Evolutionary conservation across 2,888 invertebrate species (phyloP).

Genomic region (Trachelus iudaicus): DNA sequence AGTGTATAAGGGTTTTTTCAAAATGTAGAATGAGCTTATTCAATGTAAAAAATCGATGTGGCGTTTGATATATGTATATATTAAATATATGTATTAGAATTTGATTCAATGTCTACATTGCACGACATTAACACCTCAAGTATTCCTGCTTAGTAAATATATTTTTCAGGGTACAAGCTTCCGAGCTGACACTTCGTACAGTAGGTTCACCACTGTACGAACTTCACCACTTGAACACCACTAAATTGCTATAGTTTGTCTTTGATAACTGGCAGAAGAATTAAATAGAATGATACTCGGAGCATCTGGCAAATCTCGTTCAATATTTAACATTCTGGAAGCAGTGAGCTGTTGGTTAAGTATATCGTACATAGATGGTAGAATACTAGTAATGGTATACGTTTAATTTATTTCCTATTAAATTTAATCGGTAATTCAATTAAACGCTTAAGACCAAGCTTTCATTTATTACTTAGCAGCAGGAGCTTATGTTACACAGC

Average conservation of each 20-base stretch:
- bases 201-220: too few relatives aligned
- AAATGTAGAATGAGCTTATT: neutral
- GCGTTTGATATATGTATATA: constrained; percentile 1
- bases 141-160: neutral
- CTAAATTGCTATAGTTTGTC: neutral
- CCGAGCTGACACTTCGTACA: neutral
- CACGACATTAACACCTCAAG: neutral
- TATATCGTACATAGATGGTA: neutral
- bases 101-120: neutral
- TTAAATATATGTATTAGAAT: constrained; percentile 2
- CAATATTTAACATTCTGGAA: neutral
- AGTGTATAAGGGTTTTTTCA: neutral
- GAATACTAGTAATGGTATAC: neutral
- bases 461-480: neutral
- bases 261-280: neutral
- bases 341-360: neutral
- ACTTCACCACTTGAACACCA: neutral
- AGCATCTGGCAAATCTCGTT: neutral
- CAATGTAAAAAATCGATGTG: neutral
- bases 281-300: neutral
- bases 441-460: neutral
- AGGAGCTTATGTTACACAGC: neutral
- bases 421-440: neutral
- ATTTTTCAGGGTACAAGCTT: neutral
- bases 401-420: neutral